Evolutionary conservation across 2,797 vertebrate genomes (phyloP).

Genomic region (Syndactyla subalaris): DNA sequence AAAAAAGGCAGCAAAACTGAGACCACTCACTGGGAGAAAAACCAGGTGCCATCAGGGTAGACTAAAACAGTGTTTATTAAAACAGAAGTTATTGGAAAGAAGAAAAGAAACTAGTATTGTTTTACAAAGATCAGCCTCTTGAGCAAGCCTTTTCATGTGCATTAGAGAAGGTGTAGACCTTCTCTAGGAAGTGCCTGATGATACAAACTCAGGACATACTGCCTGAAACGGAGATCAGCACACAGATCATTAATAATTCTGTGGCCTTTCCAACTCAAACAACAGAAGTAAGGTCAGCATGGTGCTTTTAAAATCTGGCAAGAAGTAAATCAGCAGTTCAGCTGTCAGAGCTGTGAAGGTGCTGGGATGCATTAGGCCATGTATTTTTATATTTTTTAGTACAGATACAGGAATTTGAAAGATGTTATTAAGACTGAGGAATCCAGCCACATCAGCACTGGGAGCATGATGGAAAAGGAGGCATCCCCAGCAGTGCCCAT

Average conservation of each 20-base stretch:
- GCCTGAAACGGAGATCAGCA: fast-evolving
- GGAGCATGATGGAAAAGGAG: not conserved
- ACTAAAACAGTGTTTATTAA: not conserved
- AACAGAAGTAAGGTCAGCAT: not conserved
- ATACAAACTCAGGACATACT: not conserved
- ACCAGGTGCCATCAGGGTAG: not conserved
- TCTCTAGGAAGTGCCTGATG: not conserved
- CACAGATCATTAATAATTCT: not conserved
- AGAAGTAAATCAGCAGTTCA: not conserved
- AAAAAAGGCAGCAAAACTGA: not conserved
- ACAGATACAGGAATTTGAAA: not conserved
- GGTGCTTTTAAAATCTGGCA: not conserved
- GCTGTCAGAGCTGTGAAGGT: not conserved
- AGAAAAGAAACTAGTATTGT: not conserved
- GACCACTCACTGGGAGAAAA: not conserved
- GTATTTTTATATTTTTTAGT: not conserved
- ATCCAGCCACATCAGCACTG: fast-evolving
- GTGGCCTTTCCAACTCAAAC: not conserved
- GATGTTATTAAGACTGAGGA: not conserved
- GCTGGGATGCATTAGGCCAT: not conserved
- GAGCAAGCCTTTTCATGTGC: not conserved
- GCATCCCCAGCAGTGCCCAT: fast-evolving
- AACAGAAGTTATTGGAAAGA: not conserved
- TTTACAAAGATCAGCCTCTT: not conserved
- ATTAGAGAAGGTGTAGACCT: not conserved